phyloP scores from a whole-genome alignment of 1,140 invertebrate genomes.

The Nylanderia fulva region DNA sequence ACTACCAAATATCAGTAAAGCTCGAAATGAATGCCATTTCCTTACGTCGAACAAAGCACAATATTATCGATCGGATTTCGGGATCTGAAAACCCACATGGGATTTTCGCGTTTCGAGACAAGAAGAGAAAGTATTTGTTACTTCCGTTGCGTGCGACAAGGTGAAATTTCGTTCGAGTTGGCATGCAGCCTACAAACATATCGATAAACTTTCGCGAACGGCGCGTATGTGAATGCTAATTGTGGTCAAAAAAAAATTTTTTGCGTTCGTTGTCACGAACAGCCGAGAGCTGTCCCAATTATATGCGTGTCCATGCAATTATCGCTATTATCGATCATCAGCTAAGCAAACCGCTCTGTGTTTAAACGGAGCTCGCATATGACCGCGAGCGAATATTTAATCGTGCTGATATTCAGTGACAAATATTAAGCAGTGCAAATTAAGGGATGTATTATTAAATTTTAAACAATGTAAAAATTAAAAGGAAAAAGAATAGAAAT shows the following conservation, averaged over 20 bases:
- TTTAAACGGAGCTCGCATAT: neutral
- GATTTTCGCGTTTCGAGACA: slow-evolving; percentile 30
- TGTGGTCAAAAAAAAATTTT: slow-evolving; percentile 69
- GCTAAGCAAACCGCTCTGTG: neutral
- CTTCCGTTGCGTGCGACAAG: slow-evolving; percentile 63
- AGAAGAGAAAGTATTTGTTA: slow-evolving; percentile 56
- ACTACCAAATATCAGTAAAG: slow-evolving; percentile 33
- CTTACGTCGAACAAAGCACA: slow-evolving; percentile 9
- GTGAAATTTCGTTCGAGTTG: slow-evolving; percentile 64
- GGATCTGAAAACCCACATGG: too few species aligned
- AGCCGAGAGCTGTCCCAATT: slow-evolving; percentile 50
- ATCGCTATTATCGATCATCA: slow-evolving; percentile 13
- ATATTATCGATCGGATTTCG: neutral
- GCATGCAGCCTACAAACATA: slow-evolving; percentile 46
- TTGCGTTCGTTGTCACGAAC: slow-evolving; percentile 61
- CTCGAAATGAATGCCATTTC: slow-evolving; percentile 37
- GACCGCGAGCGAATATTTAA: too few species aligned
- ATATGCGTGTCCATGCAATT: slow-evolving; percentile 22
- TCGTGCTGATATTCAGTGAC: neutral
- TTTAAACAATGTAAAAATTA: neutral
- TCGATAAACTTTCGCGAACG: slow-evolving; percentile 64
- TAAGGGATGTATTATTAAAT: neutral
- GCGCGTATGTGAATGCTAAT: slow-evolving; percentile 52
- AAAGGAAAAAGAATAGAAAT: neutral
- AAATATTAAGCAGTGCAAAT: neutral